These are phyloP conservation scores for Eulithis testata DNA, from an alignment of 2,888 invertebrate genomes.

Conservation along the genomic window DNA sequence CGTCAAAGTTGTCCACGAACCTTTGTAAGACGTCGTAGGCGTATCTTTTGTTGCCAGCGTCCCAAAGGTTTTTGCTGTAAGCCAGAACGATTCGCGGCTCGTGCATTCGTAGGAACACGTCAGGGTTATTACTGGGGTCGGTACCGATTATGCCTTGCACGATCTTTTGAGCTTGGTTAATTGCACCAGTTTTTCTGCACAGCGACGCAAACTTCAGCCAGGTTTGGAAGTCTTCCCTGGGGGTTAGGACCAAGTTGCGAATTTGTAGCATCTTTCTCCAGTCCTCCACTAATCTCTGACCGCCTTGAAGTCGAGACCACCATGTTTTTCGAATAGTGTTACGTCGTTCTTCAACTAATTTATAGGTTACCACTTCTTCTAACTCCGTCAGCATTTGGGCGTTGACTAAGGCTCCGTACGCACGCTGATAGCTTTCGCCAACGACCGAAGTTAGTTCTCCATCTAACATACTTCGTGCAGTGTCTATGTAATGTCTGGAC, in stretches of 20 bases:
- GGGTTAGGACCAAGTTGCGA: constrained; percentile 95
- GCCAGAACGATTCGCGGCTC: constrained; percentile 96
- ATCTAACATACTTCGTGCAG: constrained; percentile 96
- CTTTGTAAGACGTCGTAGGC: constrained; percentile 91
- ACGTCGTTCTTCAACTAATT: constrained; percentile 96
- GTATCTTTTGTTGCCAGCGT: constrained; percentile 89
- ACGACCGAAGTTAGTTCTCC: constrained; percentile 98
- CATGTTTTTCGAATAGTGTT: constrained; percentile 92
- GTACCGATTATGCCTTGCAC: constrained; percentile 92
- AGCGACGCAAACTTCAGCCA: constrained; percentile 99
- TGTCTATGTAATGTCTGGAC: constrained; percentile 93
- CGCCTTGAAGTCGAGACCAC: constrained; percentile 98
- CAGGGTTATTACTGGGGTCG: constrained; percentile 90
- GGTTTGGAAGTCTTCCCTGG: constrained; percentile 96
- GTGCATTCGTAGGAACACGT: constrained; percentile 88
- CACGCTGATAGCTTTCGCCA: constrained; percentile 97
- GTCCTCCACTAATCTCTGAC: constrained; percentile 97
- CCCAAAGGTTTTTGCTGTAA: constrained; percentile 98
- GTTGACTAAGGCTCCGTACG: constrained; percentile 97
- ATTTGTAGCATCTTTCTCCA: constrained; percentile 99
- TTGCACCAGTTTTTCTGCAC: constrained; percentile 95
- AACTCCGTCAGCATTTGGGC: constrained; percentile 98
- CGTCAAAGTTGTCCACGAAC: constrained; percentile 86
- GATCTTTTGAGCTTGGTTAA: constrained; percentile 96
- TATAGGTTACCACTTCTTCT: constrained; percentile 98